These are phyloP conservation scores for Rhyacichthys aspro DNA, from an alignment of 2,797 vertebrate species.

Conservation along the genomic window DNA sequence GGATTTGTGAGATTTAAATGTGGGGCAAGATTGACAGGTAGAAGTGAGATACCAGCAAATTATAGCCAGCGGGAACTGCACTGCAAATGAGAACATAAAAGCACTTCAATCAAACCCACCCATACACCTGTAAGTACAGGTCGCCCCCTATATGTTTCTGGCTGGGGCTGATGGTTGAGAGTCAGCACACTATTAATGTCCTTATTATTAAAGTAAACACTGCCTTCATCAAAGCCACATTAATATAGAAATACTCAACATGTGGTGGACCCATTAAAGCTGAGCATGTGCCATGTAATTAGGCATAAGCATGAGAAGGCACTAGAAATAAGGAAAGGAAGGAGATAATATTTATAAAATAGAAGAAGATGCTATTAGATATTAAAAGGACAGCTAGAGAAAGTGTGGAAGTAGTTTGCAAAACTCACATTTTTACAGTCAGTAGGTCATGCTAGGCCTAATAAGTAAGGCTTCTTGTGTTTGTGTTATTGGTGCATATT, in stretches of 20 bases:
- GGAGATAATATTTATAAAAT: neutral
- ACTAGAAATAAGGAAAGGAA: neutral
- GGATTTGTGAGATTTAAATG: slow-evolving; percentile 66
- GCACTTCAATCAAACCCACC: slow-evolving; percentile 53
- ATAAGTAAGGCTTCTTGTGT: too few relatives aligned
- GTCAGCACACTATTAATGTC: slow-evolving; percentile 23
- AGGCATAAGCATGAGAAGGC: slow-evolving; percentile 16
- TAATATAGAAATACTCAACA: slow-evolving; percentile 21
- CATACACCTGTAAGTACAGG: slow-evolving; percentile 30
- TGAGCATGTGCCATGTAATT: slow-evolving; percentile 13
- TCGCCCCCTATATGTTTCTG: slow-evolving; percentile 21
- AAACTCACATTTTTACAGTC: too few relatives aligned
- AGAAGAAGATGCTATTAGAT: too few relatives aligned
- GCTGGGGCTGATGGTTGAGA: slow-evolving; percentile 21
- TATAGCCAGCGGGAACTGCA: slow-evolving; percentile 54
- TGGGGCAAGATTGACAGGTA: slow-evolving; percentile 62
- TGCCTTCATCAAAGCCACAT: slow-evolving; percentile 35
- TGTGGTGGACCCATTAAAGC: slow-evolving; percentile 15
- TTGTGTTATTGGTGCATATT: too few relatives aligned
- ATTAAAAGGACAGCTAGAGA: too few relatives aligned
- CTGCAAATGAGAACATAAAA: slow-evolving; percentile 52
- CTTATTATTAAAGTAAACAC: slow-evolving; percentile 20
- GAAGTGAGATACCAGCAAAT: slow-evolving; percentile 51
- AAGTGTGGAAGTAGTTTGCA: neutral
- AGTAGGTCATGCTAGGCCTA: too few relatives aligned